Conservation (phyloP, 2,797 vertebrate genomes). For the Micropoecilia bifurca region DNA sequence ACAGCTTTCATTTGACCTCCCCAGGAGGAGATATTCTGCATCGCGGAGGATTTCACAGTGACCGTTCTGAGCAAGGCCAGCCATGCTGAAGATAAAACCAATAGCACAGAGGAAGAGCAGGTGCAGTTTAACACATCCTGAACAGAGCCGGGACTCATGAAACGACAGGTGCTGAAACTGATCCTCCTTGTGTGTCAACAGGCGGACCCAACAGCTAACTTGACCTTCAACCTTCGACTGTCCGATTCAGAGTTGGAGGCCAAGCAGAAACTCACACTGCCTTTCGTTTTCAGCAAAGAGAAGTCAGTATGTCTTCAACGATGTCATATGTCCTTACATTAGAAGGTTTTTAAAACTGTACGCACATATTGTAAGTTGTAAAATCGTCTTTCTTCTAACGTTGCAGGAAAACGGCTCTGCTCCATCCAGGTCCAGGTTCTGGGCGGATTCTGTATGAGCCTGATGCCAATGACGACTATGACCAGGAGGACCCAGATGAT, state of each 20-base stretch:
- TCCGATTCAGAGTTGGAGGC: slow-evolving; percentile 83
- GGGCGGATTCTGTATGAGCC: slow-evolving; percentile 84
- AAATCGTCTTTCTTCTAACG: neutral
- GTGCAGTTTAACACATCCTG: slow-evolving; percentile 44
- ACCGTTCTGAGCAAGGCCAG: slow-evolving; percentile 61
- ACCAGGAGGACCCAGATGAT: slow-evolving; percentile 89
- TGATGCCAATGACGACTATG: slow-evolving; percentile 84
- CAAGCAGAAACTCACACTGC: slow-evolving; percentile 85
- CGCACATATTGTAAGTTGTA: neutral
- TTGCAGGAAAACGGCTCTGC: slow-evolving; percentile 81
- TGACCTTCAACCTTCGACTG: slow-evolving; percentile 88
- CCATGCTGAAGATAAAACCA: slow-evolving; percentile 49
- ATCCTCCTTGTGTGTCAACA: slow-evolving; percentile 49
- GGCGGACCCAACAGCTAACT: slow-evolving; percentile 81
- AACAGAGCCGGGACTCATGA: neutral
- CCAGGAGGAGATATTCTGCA: slow-evolving; percentile 78
- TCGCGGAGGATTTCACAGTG: slow-evolving; percentile 74
- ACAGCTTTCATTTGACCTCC: slow-evolving; percentile 14
- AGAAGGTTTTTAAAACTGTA: neutral
- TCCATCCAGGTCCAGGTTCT: slow-evolving; percentile 71
- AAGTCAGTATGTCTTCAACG: slow-evolving; percentile 73
- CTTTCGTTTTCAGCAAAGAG: slow-evolving; percentile 88
- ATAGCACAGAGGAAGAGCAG: slow-evolving; percentile 65
- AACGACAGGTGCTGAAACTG: neutral
- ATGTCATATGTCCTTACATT: neutral